phyloP scores from a whole-genome alignment of 2,113 vertebrate species.

The Aythya baeri region DNA sequence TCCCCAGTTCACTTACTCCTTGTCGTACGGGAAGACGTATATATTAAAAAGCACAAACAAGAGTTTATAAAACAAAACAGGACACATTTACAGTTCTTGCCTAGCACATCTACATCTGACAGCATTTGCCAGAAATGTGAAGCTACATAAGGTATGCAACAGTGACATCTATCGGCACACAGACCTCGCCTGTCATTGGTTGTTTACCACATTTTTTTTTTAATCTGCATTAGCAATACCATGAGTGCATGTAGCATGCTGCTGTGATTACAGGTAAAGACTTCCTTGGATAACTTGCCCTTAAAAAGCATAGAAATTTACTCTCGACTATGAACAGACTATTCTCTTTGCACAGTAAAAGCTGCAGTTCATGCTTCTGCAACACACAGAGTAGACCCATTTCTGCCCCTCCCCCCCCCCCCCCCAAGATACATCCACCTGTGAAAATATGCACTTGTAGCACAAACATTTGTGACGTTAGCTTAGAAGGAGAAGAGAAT shows the following conservation, averaged over 20 bases:
- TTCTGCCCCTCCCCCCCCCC: too few species aligned
- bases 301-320: not conserved
- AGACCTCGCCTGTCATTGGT: not conserved
- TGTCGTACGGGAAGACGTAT: not conserved
- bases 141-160: constrained; percentile 38
- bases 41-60: not conserved
- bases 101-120: not conserved
- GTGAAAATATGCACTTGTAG: not conserved
- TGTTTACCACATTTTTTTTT: not conserved
- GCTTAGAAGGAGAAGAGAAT: not conserved
- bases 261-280: not conserved
- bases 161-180: constrained; percentile 67
- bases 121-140: not conserved
- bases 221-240: rapidly evolving
- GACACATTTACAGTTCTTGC: not conserved
- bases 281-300: not conserved
- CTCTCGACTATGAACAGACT: not conserved
- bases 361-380: not conserved
- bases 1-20: not conserved
- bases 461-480: not conserved
- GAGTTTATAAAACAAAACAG: not conserved
- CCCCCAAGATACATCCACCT: not conserved
- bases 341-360: not conserved
- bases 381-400: too few species aligned
- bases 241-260: rapidly evolving